Evolutionary conservation across 2,797 vertebrate genomes (phyloP).

Genomic region (Gymnoscopelus braueri): DNA sequence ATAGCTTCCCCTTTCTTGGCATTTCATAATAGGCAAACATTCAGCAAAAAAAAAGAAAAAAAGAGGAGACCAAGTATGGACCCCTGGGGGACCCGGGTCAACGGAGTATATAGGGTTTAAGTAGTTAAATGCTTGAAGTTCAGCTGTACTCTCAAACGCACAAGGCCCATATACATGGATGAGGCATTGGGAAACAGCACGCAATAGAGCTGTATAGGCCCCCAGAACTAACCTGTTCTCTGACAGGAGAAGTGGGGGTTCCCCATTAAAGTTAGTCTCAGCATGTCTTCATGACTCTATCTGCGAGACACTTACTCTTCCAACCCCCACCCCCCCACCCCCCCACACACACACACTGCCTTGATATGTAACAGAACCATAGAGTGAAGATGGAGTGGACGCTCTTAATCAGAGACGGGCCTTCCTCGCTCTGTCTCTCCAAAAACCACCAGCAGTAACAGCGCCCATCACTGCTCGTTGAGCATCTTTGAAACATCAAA

Average conservation of each 20-base stretch:
- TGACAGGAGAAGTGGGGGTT: constrained; percentile 61
- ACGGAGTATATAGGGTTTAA: too few species aligned
- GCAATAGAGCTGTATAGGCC: constrained; percentile 67
- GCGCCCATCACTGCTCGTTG: constrained; percentile 39
- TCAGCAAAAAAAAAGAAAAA: too few species aligned
- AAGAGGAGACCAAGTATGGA: too few species aligned
- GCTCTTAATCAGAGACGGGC: constrained; percentile 68
- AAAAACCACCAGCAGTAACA: constrained; percentile 21
- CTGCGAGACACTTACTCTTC: constrained; percentile 72
- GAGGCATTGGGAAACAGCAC: too few species aligned
- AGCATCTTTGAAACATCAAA: constrained; percentile 66
- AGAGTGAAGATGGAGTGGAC: constrained; percentile 63
- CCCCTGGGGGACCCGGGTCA: too few species aligned
- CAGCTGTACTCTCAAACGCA: too few species aligned
- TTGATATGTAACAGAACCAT: constrained; percentile 74
- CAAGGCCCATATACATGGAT: too few species aligned
- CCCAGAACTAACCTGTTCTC: constrained; percentile 60
- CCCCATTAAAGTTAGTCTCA: constrained; percentile 65
- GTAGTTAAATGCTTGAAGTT: too few species aligned
- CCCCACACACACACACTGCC: constrained; percentile 43
- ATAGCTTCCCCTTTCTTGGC: too few species aligned
- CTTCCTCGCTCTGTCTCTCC: constrained; percentile 45
- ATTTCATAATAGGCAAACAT: too few species aligned
- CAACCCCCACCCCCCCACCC: constrained; percentile 51
- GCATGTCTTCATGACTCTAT: constrained; percentile 66